These are phyloP conservation scores for Pachyramphus minor DNA, from an alignment of 2,113 vertebrate species.

Conservation along the genomic window DNA sequence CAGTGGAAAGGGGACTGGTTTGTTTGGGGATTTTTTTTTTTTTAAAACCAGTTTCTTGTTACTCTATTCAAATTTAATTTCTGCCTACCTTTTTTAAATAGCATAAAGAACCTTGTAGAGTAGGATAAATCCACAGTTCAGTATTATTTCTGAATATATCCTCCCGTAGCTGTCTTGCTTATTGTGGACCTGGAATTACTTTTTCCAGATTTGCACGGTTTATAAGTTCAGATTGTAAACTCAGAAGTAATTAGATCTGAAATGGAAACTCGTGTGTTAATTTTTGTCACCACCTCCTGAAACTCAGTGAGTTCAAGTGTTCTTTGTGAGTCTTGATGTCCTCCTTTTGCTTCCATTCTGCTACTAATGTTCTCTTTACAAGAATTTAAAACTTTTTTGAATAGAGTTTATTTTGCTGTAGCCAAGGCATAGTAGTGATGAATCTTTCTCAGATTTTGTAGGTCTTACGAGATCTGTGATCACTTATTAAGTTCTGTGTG, in stretches of 20 bases:
- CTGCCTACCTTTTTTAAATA: background rate
- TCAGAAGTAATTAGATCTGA: background rate
- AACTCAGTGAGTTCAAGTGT: background rate
- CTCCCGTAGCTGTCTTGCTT: background rate
- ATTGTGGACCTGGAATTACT: background rate
- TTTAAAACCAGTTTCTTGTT: background rate
- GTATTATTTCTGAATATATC: background rate
- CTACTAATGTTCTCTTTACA: background rate
- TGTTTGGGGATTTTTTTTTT: background rate
- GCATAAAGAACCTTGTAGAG: accelerated
- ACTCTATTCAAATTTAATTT: background rate
- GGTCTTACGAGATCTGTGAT: background rate
- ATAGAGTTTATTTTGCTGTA: background rate
- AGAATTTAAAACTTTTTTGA: background rate
- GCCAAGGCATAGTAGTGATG: background rate
- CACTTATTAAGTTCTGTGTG: background rate
- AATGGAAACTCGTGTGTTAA: background rate
- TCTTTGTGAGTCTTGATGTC: background rate
- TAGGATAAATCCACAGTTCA: background rate
- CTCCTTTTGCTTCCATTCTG: background rate
- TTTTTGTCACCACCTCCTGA: background rate
- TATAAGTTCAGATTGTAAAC: background rate
- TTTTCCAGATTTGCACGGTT: background rate
- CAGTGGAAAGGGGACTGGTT: background rate
- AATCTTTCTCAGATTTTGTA: background rate